Percentiles rank a stretch among this genome's conserved stretches.
phyloP scores from a whole-genome alignment of 2,888 invertebrate species.

The Luperina testacea region DNA sequence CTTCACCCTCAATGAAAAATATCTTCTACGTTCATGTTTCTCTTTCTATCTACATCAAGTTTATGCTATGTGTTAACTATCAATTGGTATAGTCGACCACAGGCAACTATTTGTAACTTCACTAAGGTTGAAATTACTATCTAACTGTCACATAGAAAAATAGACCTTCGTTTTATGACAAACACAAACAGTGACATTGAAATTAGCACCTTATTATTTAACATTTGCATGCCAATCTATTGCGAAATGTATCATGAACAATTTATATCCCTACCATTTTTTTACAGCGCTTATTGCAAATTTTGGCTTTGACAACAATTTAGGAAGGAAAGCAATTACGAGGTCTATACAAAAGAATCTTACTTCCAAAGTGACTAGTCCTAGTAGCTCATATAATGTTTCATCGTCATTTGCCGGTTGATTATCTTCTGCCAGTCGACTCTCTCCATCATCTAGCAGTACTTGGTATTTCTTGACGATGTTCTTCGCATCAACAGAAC shows the following conservation, averaged over 20 bases:
- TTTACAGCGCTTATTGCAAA: background rate
- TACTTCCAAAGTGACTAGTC: conserved; percentile 35
- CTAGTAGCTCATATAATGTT: conserved; percentile 19
- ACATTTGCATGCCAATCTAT: too few species aligned
- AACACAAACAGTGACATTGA: too few species aligned
- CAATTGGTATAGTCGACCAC: background rate
- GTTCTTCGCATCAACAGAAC: conserved; percentile 7
- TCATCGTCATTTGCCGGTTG: background rate
- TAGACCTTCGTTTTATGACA: background rate
- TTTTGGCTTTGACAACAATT: background rate
- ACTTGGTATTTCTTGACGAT: background rate
- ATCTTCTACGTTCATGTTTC: background rate
- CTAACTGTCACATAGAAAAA: background rate
- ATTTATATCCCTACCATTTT: too few species aligned
- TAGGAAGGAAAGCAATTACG: background rate
- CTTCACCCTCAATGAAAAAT: too few species aligned
- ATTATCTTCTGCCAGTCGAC: background rate
- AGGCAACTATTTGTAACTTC: background rate
- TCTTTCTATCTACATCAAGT: background rate
- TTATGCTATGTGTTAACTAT: background rate
- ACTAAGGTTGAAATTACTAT: background rate
- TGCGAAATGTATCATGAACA: too few species aligned
- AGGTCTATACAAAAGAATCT: background rate
- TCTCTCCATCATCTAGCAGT: background rate
- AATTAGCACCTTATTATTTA: background rate